Conservation (phyloP, 2,797 vertebrate genomes). For the Nasua narica region DNA sequence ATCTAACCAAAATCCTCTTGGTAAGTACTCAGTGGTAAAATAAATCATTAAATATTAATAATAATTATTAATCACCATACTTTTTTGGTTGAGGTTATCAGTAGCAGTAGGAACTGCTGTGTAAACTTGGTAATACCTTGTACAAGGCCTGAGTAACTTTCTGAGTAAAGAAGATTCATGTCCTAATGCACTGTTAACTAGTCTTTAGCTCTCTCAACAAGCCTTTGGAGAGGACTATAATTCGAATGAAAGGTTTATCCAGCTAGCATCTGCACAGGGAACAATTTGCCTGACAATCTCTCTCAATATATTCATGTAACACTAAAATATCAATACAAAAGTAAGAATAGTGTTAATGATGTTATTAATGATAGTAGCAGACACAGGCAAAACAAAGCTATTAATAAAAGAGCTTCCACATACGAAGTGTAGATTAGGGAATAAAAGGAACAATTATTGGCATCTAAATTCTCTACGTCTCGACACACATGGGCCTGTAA, state of each 20-base stretch:
- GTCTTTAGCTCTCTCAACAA: conserved; percentile 15
- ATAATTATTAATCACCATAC: neutral
- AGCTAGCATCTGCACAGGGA: neutral
- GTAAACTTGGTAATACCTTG: neutral
- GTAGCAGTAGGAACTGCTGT: neutral
- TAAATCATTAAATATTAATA: neutral
- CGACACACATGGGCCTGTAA: neutral
- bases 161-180: neutral
- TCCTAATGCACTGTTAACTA: neutral
- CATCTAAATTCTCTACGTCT: neutral
- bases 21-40: neutral
- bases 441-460: neutral
- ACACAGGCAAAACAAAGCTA: neutral
- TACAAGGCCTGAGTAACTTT: neutral
- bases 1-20: neutral
- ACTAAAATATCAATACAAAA: neutral
- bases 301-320: neutral
- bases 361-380: neutral
- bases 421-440: neutral
- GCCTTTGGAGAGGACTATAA: neutral
- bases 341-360: neutral
- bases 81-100: neutral
- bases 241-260: neutral
- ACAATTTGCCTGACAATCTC: neutral
- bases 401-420: neutral